Evolutionary conservation across 2,113 vertebrate species (phyloP), one percentile per base, ranked within the genome.

Genomic region (Bufo gargarizans): DNA sequence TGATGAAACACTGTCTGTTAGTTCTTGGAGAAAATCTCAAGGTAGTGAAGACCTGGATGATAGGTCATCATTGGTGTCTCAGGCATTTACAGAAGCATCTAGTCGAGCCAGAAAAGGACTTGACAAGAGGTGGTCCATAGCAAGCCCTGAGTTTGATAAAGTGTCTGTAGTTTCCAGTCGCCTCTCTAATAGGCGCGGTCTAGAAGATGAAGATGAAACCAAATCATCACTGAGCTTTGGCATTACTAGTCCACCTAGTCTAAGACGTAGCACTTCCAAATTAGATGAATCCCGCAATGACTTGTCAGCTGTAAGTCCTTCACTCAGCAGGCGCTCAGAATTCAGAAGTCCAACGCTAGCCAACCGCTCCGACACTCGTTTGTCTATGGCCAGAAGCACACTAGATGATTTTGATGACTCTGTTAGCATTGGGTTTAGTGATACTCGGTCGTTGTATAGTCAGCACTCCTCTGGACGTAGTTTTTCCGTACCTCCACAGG

Each of bases 401-500:
- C 91, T 97, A 77, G 97, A 96, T 0, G 96, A 97, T 82, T 95
- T 95, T 77, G 96, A 97, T 0, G 96, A 99, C 0, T 79, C 90
- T 4, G 89, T 90, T 43, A 96, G 96, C 0, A 82, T 95, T 89
- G 95, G 94, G 19, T 91, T 91, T 89, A 96, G 94, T 0, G 95
- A 97, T 71, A 90, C 92, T 1, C 92, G 90, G 33, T 96, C 92
- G 7, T 94, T 94, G 4, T 94, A 93, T 55, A 96, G 97, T 91
- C 96, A 97, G 80, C 96, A 95, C 2, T 93, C 96, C 0, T 90
- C 93, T 6, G 95, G 95, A 9, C 97, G 97, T 87, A 99, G 98
- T 45, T 90, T 98, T 65, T 99, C 98, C 0, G 95, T 99, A 93
- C 98, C 98, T 3, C 97, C 96, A 0, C 95, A 92, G 86, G 94